phyloP scores from a whole-genome alignment of 2,888 invertebrate genomes.

The Portevinia maculata region DNA sequence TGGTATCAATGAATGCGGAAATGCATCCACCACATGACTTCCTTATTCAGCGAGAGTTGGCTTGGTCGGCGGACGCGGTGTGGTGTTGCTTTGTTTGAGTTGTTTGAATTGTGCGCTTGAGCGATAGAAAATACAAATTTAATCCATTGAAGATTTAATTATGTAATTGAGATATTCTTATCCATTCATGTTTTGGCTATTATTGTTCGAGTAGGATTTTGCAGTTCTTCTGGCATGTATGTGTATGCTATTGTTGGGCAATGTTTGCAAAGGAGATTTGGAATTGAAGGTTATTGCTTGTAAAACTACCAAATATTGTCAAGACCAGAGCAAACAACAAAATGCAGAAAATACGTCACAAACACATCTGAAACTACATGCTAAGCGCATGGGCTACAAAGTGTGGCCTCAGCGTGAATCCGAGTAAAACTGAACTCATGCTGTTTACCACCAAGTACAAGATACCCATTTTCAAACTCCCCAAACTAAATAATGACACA shows the following conservation, averaged over 20 bases:
- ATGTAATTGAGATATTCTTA: conserved; percentile 63
- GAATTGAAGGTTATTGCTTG: conserved; percentile 1
- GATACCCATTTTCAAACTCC: no score
- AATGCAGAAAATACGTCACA: neutral
- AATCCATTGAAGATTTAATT: conserved; percentile 49
- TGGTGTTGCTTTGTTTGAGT: conserved; percentile 46
- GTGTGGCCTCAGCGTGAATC: no score
- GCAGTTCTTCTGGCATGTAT: neutral
- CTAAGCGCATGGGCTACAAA: no score
- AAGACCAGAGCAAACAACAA: neutral
- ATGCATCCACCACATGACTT: conserved; percentile 54
- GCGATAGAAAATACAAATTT: conserved; percentile 34
- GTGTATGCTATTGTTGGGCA: neutral
- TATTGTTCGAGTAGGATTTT: conserved; percentile 12
- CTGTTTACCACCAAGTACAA: no score
- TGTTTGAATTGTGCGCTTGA: conserved; percentile 45
- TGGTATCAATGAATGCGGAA: conserved; percentile 33
- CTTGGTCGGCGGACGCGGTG: neutral
- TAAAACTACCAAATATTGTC: neutral
- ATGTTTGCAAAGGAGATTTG: conserved; percentile 1
- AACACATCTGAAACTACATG: no score
- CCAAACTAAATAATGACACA: no score
- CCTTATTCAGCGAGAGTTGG: conserved; percentile 49
- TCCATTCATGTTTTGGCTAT: conserved; percentile 7
- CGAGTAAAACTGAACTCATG: no score